Percentiles rank a stretch among this genome's conserved stretches.
Evolutionary conservation across 2,888 invertebrate genomes (phyloP).

Genomic region (Lasioglossum lativentre): DNA sequence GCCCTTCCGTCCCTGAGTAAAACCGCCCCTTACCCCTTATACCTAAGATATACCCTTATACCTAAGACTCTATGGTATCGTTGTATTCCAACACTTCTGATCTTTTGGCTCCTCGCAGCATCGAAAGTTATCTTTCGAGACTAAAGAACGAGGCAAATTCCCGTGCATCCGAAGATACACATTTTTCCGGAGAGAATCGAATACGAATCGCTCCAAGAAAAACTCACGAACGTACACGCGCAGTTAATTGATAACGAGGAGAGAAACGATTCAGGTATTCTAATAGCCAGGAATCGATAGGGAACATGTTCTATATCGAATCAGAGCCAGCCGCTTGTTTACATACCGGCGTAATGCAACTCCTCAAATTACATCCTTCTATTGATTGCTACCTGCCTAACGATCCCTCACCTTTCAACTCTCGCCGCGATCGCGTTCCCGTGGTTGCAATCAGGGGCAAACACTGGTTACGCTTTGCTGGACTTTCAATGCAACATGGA

Average conservation of each 20-base stretch:
- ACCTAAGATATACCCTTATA: too few species aligned
- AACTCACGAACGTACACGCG: background rate
- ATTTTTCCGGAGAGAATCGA: background rate
- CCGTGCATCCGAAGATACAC: background rate
- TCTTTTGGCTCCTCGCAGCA: too few species aligned
- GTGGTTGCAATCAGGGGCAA: conserved; percentile 9
- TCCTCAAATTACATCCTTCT: conserved; percentile 32
- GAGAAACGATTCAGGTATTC: background rate
- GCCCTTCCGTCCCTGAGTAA: too few species aligned
- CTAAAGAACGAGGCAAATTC: too few species aligned
- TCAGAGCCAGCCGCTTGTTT: conserved; percentile 23
- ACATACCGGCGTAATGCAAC: conserved; percentile 35
- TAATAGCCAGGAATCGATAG: background rate
- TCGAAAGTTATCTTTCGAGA: too few species aligned
- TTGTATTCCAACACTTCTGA: too few species aligned
- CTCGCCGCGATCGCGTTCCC: conserved; percentile 32
- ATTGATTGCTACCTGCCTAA: conserved; percentile 43
- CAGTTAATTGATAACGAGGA: background rate
- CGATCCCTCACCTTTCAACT: conserved; percentile 50
- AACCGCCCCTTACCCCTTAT: too few species aligned
- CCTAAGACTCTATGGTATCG: too few species aligned
- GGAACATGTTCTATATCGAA: conserved; percentile 8
- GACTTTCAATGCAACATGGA: conserved; percentile 12
- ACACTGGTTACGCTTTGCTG: conserved; percentile 32
- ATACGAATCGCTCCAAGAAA: background rate